Evolutionary conservation across 2,797 vertebrate species (phyloP), one percentile per base, ranked within the genome.

Genomic region (Hyperoplus immaculatus): DNA sequence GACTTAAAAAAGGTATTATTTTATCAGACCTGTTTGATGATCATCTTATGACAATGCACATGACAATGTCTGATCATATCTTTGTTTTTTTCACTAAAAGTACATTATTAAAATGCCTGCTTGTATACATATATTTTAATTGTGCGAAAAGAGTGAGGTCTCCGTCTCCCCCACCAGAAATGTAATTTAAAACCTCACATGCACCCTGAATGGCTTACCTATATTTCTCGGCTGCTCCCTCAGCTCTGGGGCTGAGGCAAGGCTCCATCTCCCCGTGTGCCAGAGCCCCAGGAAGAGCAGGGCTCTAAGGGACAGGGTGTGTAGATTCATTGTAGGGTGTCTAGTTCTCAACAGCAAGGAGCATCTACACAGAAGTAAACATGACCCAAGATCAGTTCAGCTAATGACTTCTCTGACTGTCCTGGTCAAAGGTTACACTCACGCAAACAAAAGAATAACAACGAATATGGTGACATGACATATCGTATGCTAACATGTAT

Each of bases 231-330:
- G 95, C 16, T 84, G 92, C 0, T 88, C 85, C 64, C 69, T 79
- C 29, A 90, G 71, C 59, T 90, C 89, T 14, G 93, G 67, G 4
- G 90, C 84, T 2, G 94, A 95, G 12, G 93, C 93, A 0, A 95
- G 69, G 78, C 91, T 80, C 51, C 92, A 86, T 13, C 69, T 88
- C 29, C 90, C 91, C 1, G 86, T 65, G 5, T 93, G 88, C 81
- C 88, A 95, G 0, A 96, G 83, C 4, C 90, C 92, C 73, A 96
- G 77, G 46, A 96, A 50, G 43, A 95, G 82, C 63, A 96, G 60
- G 0, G 91, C 53, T 69, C 90, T 93, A 80, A 93, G 56, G 0
- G 92, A 84, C 59, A 91, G 16, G 13, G 71, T 62, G n/a, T 56
- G 87, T 5, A 77, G 50, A 82, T 70, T 90, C 95, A 95, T 96